Evolutionary conservation across 2,888 invertebrate genomes (phyloP).

Genomic region (Pharmacophagus antenor): DNA sequence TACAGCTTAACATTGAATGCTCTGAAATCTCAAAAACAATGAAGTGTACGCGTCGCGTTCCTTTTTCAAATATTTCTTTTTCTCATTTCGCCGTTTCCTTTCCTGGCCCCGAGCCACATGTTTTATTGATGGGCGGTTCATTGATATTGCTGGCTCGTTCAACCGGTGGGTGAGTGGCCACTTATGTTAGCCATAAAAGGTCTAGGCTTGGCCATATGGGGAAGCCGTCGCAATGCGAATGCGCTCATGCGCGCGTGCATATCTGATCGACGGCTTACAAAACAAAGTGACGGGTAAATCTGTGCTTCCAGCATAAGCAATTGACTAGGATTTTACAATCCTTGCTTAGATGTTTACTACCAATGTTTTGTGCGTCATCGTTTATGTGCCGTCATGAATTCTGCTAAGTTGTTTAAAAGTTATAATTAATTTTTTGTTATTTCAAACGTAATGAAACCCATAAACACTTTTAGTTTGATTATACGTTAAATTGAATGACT

Average conservation of each 20-base stretch:
- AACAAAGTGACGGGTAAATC: constrained; percentile 56
- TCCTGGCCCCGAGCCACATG: constrained; percentile 77
- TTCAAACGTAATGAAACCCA: background rate
- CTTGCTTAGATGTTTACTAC: constrained; percentile 21
- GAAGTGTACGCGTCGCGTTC: constrained; percentile 67
- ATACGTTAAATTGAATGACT: too few relatives aligned
- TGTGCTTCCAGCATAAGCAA: constrained; percentile 30
- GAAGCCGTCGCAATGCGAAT: constrained; percentile 71
- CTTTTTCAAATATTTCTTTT: constrained; percentile 77
- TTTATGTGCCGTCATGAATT: background rate
- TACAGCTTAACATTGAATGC: constrained; percentile 74
- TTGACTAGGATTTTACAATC: constrained; percentile 3
- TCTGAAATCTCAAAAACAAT: constrained; percentile 72
- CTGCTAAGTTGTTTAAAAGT: background rate
- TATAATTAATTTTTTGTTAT: background rate
- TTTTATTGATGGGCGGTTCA: constrained; percentile 80
- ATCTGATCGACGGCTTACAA: constrained; percentile 69
- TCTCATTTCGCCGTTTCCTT: constrained; percentile 78
- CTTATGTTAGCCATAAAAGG: constrained; percentile 79
- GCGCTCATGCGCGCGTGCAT: constrained; percentile 75
- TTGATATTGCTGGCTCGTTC: constrained; percentile 80
- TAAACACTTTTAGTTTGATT: too few relatives aligned
- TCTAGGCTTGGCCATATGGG: constrained; percentile 78
- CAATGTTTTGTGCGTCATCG: background rate
- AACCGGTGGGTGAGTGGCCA: constrained; percentile 78